Evolutionary conservation across 2,113 vertebrate species (phyloP).

Genomic region (Vidua chalybeata): DNA sequence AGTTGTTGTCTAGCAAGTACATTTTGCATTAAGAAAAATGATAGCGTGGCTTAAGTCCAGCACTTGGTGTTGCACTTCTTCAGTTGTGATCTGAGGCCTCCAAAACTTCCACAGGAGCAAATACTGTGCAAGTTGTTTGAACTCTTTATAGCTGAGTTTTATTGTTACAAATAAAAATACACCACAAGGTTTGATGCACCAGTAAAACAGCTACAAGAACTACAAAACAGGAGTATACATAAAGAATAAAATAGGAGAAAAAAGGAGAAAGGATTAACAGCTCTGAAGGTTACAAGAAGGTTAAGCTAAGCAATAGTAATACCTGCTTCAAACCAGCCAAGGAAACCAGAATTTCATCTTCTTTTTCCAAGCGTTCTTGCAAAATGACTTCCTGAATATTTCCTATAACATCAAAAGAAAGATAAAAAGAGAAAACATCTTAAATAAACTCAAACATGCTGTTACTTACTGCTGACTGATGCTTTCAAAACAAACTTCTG

Average conservation of each 20-base stretch:
- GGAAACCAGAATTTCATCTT: slow-evolving; percentile 95
- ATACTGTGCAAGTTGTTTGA: background rate
- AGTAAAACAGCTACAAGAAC: background rate
- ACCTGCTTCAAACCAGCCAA: slow-evolving; percentile 97
- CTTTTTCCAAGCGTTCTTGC: slow-evolving; percentile 92
- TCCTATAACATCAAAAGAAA: slow-evolving; percentile 74
- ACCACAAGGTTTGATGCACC: background rate
- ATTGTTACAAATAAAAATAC: background rate
- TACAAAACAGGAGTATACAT: background rate
- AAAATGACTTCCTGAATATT: slow-evolving; percentile 98
- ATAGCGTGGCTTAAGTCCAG: background rate
- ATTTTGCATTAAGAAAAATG: background rate
- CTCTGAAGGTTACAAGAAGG: background rate
- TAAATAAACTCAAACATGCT: background rate
- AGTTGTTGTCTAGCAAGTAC: background rate
- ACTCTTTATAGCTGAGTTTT: background rate
- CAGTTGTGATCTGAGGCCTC: background rate
- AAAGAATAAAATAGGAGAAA: background rate
- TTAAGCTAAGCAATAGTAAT: background rate
- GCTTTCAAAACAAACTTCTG: background rate
- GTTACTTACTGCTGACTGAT: background rate
- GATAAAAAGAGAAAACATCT: background rate
- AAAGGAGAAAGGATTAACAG: background rate
- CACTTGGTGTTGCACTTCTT: background rate
- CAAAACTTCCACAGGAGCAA: background rate